These are phyloP conservation scores for Vespertilio murinus DNA, from an alignment of 2,797 vertebrate genomes.

Conservation along the genomic window DNA sequence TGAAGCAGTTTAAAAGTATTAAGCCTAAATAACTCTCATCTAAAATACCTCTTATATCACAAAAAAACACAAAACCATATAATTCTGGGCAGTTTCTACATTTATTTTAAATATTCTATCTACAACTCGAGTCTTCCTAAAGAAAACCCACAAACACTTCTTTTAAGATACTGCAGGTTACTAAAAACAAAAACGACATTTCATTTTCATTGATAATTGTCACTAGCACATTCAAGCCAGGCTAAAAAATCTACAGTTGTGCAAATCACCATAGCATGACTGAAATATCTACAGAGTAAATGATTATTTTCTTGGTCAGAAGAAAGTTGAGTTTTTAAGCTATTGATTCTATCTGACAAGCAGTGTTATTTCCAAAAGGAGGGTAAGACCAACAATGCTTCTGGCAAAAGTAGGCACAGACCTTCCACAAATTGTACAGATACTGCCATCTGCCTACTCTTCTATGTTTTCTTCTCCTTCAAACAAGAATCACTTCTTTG, in stretches of 20 bases:
- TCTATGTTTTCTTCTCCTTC: constrained; percentile 62
- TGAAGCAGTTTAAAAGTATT: neutral
- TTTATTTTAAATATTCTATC: constrained; percentile 32
- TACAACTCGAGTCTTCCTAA: neutral
- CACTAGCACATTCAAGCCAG: neutral
- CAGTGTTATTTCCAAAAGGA: constrained; percentile 38
- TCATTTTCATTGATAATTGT: constrained; percentile 2
- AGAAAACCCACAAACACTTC: neutral
- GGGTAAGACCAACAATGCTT: neutral
- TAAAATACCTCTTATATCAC: constrained; percentile 9
- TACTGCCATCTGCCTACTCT: constrained; percentile 46
- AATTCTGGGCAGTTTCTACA: neutral
- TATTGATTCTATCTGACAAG: neutral
- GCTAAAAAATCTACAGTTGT: constrained; percentile 11
- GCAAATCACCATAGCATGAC: neutral
- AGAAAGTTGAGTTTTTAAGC: neutral
- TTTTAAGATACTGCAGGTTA: neutral
- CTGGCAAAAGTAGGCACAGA: constrained; percentile 33
- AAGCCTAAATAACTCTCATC: neutral
- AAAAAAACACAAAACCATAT: neutral
- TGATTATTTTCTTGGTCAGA: neutral
- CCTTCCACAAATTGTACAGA: constrained; percentile 24
- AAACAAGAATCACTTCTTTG: constrained; percentile 64
- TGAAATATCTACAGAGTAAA: neutral
- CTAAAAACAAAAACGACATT: neutral